Evolutionary conservation across 2,113 vertebrate genomes (phyloP).

Genomic region (Tachysurus fulvidraco): DNA sequence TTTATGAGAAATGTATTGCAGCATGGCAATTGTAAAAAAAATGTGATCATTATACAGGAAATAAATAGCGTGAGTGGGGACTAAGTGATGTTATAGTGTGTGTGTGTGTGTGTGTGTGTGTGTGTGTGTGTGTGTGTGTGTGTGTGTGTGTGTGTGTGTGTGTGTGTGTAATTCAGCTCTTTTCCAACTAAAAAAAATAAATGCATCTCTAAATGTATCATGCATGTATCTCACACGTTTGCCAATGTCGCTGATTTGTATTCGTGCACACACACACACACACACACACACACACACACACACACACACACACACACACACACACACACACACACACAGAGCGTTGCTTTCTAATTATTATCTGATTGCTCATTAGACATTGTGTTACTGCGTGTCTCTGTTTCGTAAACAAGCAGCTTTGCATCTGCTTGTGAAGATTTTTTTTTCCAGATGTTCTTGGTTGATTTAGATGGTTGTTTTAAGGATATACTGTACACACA

Average conservation of each 20-base stretch:
- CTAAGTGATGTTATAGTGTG: not conserved
- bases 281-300: constrained; percentile 10
- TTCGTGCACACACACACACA: not conserved
- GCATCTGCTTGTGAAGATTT: constrained; percentile 65
- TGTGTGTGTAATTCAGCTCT: not conserved
- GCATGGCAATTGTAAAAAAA: not conserved
- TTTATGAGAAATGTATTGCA: not conserved
- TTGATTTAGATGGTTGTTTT: constrained; percentile 64
- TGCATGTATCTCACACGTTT: not conserved
- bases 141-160: not conserved
- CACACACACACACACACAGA: constrained; percentile 18
- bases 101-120: not conserved
- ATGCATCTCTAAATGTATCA: not conserved
- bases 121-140: not conserved
- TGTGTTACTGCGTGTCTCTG: constrained; percentile 51
- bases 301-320: not conserved
- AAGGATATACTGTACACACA: constrained; percentile 38
- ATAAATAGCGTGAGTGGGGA: not conserved
- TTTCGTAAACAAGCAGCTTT: constrained; percentile 57
- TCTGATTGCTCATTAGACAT: constrained; percentile 76
- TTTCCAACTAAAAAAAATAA: not conserved
- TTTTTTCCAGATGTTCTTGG: constrained; percentile 47
- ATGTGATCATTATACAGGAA: not conserved
- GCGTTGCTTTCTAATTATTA: constrained; percentile 71
- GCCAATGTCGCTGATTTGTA: not conserved